Conservation (phyloP, 2,888 invertebrate genomes). For the Paralinhomoeus sp. region DNA sequence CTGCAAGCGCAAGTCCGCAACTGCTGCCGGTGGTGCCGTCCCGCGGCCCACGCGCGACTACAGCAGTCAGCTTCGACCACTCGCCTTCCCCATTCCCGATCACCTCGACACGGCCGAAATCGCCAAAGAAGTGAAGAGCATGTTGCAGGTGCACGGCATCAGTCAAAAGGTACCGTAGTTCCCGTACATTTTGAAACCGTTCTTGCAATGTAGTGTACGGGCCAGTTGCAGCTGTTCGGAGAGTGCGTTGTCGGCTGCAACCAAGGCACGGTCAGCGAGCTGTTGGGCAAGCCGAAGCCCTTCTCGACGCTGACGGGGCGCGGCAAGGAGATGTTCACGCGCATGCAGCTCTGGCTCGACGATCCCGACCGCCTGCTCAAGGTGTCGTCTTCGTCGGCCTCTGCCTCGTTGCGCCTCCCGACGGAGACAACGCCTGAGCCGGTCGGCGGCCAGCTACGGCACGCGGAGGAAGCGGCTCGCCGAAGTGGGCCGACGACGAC, state of each 20-base stretch:
- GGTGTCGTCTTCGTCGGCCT: too few species aligned
- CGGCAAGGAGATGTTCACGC: conserved; percentile 79
- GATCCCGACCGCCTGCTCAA: conserved; percentile 70
- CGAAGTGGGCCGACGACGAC: too few species aligned
- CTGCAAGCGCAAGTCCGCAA: too few species aligned
- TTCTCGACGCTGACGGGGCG: conserved; percentile 98
- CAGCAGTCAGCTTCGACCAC: too few species aligned
- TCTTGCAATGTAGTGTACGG: not conserved
- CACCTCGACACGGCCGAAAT: conserved; percentile 70
- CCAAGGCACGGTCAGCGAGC: conserved; percentile 68
- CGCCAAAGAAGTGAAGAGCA: conserved; percentile 88
- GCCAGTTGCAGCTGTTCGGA: conserved; percentile 54
- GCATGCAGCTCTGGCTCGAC: conserved; percentile 87
- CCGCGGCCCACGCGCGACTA: too few species aligned
- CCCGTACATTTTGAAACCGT: not conserved
- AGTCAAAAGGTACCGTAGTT: conserved; percentile 58
- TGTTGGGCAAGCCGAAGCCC: conserved; percentile 88
- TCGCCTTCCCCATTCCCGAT: too few species aligned
- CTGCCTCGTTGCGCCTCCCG: not conserved
- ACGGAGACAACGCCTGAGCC: not conserved
- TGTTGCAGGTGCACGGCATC: conserved; percentile 79
- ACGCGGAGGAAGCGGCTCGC: conserved; percentile 8
- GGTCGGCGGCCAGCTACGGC: conserved; percentile 5
- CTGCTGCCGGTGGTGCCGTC: too few species aligned
- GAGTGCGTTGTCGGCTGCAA: conserved; percentile 86